These are phyloP conservation scores for Aurelia sp. DNA, from an alignment of 30 jellyfish, hydroid and myxozoan genomes.

Conservation along the genomic window DNA sequence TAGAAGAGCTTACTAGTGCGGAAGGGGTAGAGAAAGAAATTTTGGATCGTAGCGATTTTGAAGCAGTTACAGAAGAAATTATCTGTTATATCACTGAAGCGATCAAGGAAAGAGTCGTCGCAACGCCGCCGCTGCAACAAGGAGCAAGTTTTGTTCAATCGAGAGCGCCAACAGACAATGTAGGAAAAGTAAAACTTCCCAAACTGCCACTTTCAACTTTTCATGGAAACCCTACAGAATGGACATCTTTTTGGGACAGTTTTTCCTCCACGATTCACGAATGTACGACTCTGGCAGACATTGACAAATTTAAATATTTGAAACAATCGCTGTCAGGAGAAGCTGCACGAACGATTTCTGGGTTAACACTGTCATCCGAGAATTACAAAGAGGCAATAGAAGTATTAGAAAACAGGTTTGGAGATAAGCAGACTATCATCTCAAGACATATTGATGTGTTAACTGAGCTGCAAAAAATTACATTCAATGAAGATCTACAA, in stretches of 20 bases:
- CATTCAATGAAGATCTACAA: constrained; percentile 6
- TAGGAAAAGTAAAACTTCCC: constrained; percentile 19
- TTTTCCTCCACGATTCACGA: constrained; percentile 19
- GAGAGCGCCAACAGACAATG: too few relatives aligned
- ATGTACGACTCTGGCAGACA: neutral
- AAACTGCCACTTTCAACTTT: constrained; percentile 19
- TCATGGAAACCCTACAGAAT: constrained; percentile 35
- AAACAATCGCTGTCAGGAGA: neutral
- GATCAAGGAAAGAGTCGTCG: too few relatives aligned
- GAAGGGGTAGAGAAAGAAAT: too few relatives aligned
- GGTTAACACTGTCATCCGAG: neutral
- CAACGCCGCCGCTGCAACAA: too few relatives aligned
- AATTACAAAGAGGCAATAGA: constrained; percentile 19
- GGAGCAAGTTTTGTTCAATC: too few relatives aligned
- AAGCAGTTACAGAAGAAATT: too few relatives aligned
- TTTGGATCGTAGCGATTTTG: too few relatives aligned
- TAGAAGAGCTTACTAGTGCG: too few relatives aligned
- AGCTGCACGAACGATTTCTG: constrained; percentile 6
- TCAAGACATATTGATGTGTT: constrained; percentile 17
- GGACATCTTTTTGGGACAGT: constrained; percentile 45
- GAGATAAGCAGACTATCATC: constrained; percentile 26
- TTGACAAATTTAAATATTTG: constrained; percentile 3
- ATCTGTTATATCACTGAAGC: neutral
- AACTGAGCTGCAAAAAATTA: constrained; percentile 11
- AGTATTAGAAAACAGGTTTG: constrained; percentile 25